Evolutionary conservation across 2,797 vertebrate species (phyloP).

Genomic region (Atherinosoma microstoma): DNA sequence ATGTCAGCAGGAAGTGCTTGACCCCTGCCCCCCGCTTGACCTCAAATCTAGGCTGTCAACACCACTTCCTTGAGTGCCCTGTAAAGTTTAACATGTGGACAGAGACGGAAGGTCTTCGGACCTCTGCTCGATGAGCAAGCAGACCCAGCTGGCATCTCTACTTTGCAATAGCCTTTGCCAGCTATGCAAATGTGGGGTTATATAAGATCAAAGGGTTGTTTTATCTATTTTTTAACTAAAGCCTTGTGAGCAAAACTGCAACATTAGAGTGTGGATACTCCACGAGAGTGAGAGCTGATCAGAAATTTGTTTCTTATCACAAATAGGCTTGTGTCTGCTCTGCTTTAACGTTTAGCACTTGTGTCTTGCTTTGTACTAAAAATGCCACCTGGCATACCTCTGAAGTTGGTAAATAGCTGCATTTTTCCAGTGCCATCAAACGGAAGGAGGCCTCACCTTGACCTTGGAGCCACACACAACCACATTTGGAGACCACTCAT

Average conservation of each 20-base stretch:
- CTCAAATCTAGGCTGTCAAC: slow-evolving; percentile 84
- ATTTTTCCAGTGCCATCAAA: slow-evolving; percentile 56
- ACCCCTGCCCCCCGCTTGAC: slow-evolving; percentile 78
- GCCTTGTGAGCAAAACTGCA: slow-evolving; percentile 21
- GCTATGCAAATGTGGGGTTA: slow-evolving; percentile 50
- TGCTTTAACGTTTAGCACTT: slow-evolving; percentile 28
- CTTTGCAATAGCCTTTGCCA: slow-evolving; percentile 49
- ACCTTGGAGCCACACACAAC: slow-evolving; percentile 55
- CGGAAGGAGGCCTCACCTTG: slow-evolving; percentile 52
- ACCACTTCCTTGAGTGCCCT: slow-evolving; percentile 78
- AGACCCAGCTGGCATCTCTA: slow-evolving; percentile 67
- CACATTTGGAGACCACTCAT: slow-evolving; percentile 34
- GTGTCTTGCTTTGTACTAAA: slow-evolving; percentile 43
- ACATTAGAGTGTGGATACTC: slow-evolving; percentile 12
- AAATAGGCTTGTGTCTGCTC: slow-evolving; percentile 28
- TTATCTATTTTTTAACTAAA: slow-evolving; percentile 29
- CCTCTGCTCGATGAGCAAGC: slow-evolving; percentile 54
- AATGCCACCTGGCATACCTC: slow-evolving; percentile 52
- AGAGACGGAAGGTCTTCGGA: slow-evolving; percentile 59
- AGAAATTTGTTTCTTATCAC: slow-evolving; percentile 22
- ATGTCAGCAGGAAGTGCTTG: slow-evolving; percentile 85
- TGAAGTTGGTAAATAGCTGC: slow-evolving; percentile 51
- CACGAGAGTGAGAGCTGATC: neutral
- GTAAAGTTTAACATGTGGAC: slow-evolving; percentile 85
- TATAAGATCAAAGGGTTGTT: slow-evolving; percentile 53